Evolutionary conservation across 2,797 vertebrate species (phyloP), one percentile per base, ranked within the genome.

Genomic region (Megalops cyprinoides): DNA sequence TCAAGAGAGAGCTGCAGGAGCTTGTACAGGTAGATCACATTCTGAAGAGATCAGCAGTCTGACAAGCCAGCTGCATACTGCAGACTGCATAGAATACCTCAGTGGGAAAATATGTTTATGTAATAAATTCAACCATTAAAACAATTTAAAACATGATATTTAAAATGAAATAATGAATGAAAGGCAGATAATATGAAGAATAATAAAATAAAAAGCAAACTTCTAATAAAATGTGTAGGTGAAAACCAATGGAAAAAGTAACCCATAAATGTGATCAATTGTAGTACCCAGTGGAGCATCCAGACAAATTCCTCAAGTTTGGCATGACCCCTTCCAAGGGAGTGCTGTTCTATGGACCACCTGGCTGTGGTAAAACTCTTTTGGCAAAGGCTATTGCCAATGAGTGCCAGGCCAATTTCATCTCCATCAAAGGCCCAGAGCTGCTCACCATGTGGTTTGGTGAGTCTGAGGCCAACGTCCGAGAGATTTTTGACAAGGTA

Each of bases 401-500:
- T 0, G 98, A 99, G 89, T 99, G 98, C 91, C 98, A 99, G 94
- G 98, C 98, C 85, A 99, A 99, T 85, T 99, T 99, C 92, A 99
- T 99, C 91, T 99, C 98, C 79, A 99, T 99, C 90, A 99, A 99
- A 92, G 98, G 98, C 82, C 98, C 98, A 0, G 98, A 99, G 84
- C 92, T 99, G 87, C 97, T 99, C 82, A 99, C 98, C 69, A 99
- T 99, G 98, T 99, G 98, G 98, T 99, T 99, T 91, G 98, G 98
- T 84, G 97, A 99, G 87, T 99, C 98, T 46, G 98, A 99, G 91
- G 98, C 98, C 84, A 99, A 99, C 0, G 98, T 99, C 88, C 94
- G 97, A 0, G 98, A 99, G 93, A 98, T 99, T 88, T 99, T 99
- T 86, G 98, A 99, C 90, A 99, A 99, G 96, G 98, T 97, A 81